Percentiles rank a stretch among this genome's conserved stretches.
These are phyloP conservation scores for Drosophila demipolita DNA, from an alignment of 2,888 invertebrate genomes.

Conservation along the genomic window DNA sequence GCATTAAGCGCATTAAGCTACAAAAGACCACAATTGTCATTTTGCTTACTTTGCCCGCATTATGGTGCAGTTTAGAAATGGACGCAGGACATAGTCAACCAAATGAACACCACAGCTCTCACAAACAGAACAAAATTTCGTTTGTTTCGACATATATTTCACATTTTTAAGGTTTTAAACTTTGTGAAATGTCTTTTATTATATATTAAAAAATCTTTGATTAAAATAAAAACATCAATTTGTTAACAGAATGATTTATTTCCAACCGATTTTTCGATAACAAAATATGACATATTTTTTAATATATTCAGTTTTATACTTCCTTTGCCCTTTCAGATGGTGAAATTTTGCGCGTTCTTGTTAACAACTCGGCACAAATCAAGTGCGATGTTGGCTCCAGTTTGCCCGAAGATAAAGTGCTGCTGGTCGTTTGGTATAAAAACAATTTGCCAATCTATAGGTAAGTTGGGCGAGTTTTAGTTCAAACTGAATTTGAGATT, in stretches of 20 bases:
- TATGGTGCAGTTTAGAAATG: conserved; percentile 8
- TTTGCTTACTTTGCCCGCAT: conserved; percentile 42
- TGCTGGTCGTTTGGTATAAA: conserved; percentile 96
- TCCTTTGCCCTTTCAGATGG: conserved; percentile 82
- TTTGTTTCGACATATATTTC: conserved; percentile 22
- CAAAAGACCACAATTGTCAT: conserved; percentile 39
- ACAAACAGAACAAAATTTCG: conserved; percentile 19
- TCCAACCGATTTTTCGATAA: not conserved
- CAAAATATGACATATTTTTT: not conserved
- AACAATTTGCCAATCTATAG: conserved; percentile 96
- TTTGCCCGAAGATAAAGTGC: conserved; percentile 91
- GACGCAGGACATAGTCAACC: not conserved
- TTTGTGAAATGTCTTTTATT: not conserved
- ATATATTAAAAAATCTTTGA: not conserved
- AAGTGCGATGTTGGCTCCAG: conserved; percentile 94
- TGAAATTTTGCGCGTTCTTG: conserved; percentile 86
- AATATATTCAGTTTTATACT: not conserved
- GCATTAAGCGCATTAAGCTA: conserved; percentile 39
- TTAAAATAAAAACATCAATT: not conserved
- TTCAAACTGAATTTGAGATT: not conserved
- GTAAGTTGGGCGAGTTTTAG: conserved; percentile 85
- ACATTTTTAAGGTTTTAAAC: not conserved
- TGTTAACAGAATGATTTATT: not conserved
- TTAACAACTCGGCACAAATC: conserved; percentile 91
- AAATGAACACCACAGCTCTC: conserved; percentile 39